Percentiles rank a stretch among this genome's conserved stretches.
Conservation (phyloP, 53 echinoderm and acorn worm species). For the Arbacia lixula region DNA sequence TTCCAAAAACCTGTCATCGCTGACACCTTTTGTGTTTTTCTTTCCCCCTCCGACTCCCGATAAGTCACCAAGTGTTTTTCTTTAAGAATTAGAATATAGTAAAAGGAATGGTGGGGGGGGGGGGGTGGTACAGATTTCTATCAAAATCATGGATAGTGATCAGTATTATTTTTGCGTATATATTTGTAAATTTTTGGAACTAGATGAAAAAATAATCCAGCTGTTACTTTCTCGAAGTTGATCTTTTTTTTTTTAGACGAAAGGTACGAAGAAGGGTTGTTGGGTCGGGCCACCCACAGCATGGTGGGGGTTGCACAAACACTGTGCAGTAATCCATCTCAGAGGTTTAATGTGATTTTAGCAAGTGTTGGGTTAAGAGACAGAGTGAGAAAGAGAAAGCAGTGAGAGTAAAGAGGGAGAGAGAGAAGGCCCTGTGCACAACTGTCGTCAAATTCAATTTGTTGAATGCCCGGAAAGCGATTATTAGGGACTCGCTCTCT, state of each 20-base stretch:
- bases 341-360: conserved; percentile 40
- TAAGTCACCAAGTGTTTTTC: background rate
- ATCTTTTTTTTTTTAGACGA: background rate
- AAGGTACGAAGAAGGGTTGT: background rate
- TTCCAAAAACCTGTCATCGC: conserved; percentile 50
- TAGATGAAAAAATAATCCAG: too few species aligned
- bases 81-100: background rate
- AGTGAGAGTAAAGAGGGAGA: too few species aligned
- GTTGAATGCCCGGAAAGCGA: conserved; percentile 54
- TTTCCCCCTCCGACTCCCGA: too few species aligned
- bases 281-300: conserved; percentile 33
- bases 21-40: conserved; percentile 52
- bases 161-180: too few species aligned
- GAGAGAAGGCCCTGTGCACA: conserved; percentile 23
- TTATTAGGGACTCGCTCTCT: conserved; percentile 24
- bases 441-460: conserved; percentile 61
- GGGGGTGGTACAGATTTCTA: too few species aligned
- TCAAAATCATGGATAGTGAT: too few species aligned
- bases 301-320: conserved; percentile 56
- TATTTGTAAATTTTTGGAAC: too few species aligned
- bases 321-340: conserved; percentile 47
- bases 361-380: conserved; percentile 55
- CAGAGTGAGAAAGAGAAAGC: too few species aligned
- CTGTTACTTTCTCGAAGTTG: background rate
- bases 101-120: too few species aligned